A percentile compares a stretch with the other conserved stretches of the same genome.
These are phyloP conservation scores for Apamea crenata DNA, from an alignment of 2,888 invertebrate species.

Conservation along the genomic window DNA sequence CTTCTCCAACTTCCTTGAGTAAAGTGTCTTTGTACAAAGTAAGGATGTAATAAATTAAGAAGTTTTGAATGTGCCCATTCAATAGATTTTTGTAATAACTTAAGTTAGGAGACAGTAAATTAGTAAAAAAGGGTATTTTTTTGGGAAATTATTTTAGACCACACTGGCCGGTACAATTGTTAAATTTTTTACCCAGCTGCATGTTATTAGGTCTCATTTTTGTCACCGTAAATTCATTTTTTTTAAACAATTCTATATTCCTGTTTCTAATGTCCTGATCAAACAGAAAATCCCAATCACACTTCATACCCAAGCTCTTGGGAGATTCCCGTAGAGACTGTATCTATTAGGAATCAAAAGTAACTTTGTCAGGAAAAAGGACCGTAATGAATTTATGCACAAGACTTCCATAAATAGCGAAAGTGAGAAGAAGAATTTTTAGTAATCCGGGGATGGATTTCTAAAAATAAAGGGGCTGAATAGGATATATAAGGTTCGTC, in stretches of 20 bases:
- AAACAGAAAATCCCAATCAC: not conserved
- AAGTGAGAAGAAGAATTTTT: no score
- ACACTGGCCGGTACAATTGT: not conserved
- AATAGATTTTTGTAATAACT: conserved; percentile 21
- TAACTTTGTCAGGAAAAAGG: not conserved
- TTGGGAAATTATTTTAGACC: not conserved
- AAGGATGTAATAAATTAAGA: conserved; percentile 49
- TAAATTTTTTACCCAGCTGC: not conserved
- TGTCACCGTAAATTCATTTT: not conserved
- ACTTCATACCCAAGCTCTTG: not conserved
- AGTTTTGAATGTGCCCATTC: conserved; percentile 42
- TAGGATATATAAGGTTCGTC: no score
- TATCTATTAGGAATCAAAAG: not conserved
- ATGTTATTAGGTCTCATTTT: not conserved
- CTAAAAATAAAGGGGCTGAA: no score
- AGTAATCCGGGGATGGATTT: no score
- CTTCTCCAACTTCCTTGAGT: conserved; percentile 20
- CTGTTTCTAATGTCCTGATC: not conserved
- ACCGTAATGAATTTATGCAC: no score
- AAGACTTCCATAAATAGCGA: no score
- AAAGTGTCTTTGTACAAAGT: conserved; percentile 20
- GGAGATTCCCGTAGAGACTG: not conserved
- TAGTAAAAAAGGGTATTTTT: conserved; percentile 8
- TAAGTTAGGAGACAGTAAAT: conserved; percentile 33
- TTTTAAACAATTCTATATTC: not conserved